These are phyloP conservation scores for Diabrotica undecimpunctata DNA, from an alignment of 1,140 invertebrate genomes.

Conservation along the genomic window DNA sequence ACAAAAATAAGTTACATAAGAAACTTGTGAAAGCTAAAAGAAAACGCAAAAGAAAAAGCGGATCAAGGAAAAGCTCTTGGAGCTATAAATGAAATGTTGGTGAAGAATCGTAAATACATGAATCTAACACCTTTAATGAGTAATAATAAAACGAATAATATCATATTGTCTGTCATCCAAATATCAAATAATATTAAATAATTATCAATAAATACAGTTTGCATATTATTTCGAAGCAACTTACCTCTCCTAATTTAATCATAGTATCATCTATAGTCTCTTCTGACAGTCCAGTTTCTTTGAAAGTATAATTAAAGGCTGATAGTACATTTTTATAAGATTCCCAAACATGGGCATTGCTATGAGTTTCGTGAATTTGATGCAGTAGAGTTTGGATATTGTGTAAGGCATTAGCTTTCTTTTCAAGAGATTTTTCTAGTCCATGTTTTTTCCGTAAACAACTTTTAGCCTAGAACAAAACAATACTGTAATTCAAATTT, in stretches of 20 bases:
- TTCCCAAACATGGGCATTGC: constrained; percentile 45
- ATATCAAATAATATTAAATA: constrained; percentile 1
- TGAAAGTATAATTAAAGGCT: constrained; percentile 45
- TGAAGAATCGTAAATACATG: no score
- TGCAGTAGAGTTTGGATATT: constrained; percentile 47
- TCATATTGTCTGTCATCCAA: background rate
- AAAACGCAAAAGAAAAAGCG: no score
- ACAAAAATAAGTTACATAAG: no score
- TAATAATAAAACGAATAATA: background rate
- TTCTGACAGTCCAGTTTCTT: constrained; percentile 44
- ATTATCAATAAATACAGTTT: no score
- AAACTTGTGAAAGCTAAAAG: no score
- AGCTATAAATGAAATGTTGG: no score
- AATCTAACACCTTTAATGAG: no score
- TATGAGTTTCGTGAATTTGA: constrained; percentile 44
- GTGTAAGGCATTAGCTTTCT: constrained; percentile 44
- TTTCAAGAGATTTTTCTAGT: constrained; percentile 46
- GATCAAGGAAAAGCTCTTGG: no score
- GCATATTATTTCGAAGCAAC: constrained; percentile 6
- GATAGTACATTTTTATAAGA: constrained; percentile 47
- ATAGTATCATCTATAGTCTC: constrained; percentile 49
- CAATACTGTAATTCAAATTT: no score
- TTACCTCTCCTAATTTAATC: constrained; percentile 47
- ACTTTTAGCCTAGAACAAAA: constrained; percentile 44
- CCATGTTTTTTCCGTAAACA: constrained; percentile 47